Conservation (phyloP, 2,888 invertebrate genomes). For the Deroplatys truncata region DNA sequence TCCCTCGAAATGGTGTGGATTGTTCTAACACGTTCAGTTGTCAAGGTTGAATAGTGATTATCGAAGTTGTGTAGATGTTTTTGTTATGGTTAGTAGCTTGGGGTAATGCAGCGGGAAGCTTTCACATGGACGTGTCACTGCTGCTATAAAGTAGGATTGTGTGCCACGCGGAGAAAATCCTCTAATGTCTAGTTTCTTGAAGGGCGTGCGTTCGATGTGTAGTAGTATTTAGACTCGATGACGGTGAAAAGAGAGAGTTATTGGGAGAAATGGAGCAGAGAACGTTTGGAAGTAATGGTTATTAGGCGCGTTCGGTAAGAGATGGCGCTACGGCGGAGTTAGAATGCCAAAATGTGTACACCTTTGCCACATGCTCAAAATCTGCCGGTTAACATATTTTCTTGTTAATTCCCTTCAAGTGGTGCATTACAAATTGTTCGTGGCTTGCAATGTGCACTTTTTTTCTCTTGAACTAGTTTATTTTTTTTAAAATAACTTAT, state of each 20-base stretch:
- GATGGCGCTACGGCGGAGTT: neutral
- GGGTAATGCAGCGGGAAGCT: neutral
- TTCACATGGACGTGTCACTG: neutral
- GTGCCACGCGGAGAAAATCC: slow-evolving; percentile 9
- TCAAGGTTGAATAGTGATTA: neutral
- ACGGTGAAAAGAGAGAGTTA: slow-evolving; percentile 26
- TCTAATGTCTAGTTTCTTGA: neutral
- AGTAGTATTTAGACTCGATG: neutral
- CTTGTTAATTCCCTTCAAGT: no score
- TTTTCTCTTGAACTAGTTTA: no score
- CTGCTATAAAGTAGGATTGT: slow-evolving; percentile 15
- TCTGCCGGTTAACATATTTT: no score
- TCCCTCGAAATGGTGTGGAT: neutral
- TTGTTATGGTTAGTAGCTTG: neutral
- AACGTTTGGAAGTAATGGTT: neutral
- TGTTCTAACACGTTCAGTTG: neutral
- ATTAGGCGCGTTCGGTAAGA: neutral
- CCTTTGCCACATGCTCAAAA: no score
- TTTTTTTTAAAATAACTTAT: no score
- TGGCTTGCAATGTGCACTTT: no score
- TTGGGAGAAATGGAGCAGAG: slow-evolving; percentile 26
- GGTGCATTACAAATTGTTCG: no score
- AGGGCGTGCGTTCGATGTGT: neutral
- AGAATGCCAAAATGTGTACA: no score
- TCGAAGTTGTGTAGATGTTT: neutral